Conservation (phyloP, 1,140 invertebrate species). For the Pemphigus obesinymphae region DNA sequence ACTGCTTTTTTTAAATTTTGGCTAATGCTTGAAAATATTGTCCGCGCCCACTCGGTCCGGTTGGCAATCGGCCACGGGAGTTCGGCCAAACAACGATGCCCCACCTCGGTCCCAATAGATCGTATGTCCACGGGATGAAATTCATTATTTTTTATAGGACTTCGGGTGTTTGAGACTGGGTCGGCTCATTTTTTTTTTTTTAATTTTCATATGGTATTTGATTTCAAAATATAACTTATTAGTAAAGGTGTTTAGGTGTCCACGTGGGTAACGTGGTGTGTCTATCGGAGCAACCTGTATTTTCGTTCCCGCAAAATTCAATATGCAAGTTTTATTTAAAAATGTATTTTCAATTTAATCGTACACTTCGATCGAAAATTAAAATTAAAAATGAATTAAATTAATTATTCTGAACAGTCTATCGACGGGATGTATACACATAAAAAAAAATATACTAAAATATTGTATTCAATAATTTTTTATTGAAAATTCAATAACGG, state of each 20-base stretch:
- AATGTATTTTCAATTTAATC: not conserved
- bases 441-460: too few relatives aligned
- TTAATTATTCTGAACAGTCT: too few relatives aligned
- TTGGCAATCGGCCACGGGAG: conserved; percentile 22
- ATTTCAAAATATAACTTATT: too few relatives aligned
- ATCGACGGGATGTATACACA: not conserved
- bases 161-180: not conserved
- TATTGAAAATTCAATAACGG: too few relatives aligned
- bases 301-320: too few relatives aligned
- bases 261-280: too few relatives aligned
- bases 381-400: not conserved
- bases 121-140: not conserved
- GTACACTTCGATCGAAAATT: not conserved
- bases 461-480: too few relatives aligned
- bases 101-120: not conserved
- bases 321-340: too few relatives aligned
- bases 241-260: too few relatives aligned
- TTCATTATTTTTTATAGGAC: conserved; percentile 14
- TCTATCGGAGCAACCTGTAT: too few relatives aligned
- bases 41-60: conserved; percentile 1
- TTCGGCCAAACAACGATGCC: conserved; percentile 1
- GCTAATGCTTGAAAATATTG: conserved; percentile 20
- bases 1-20: conserved; percentile 14
- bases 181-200: not conserved
- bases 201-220: not conserved